Evolutionary conservation across 2,888 invertebrate genomes (phyloP), one percentile per base, ranked within the genome.

Genomic region (Bibio marci): DNA sequence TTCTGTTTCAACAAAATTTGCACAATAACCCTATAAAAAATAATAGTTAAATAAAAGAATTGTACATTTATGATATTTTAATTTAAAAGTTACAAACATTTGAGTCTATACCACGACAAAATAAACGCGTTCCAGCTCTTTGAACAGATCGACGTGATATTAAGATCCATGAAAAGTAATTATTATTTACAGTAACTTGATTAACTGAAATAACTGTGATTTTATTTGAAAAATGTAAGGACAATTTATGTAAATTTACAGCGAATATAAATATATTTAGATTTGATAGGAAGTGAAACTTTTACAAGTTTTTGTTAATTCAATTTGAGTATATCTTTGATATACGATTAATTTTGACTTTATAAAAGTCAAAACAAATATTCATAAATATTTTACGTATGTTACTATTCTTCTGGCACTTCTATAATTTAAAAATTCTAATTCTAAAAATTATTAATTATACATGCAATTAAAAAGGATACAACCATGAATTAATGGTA

Each of bases 1-100:
- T 59, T 99, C 98, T 0, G 97, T 95, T 67, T 99, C 98, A 1
- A 98, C 94, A 62, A 79, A 98, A 67, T 99, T 99, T 0, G 98
- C 91, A 31, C 90, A 91, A 53, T 91, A 77, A 2, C 98, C 98
- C 56, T 67, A 51, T 13, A 17, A 27, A 26, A 38, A 31, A 22
- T n/a, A 41, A 35, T 4, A 69, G 65, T 32, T n/a, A 7, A 33
- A 35, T 27, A 34, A 22, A 31, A 19, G n/a, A 15, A 34, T 6
- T 37, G 18, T 30, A 37, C 15, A 35, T 25, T 13, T 13, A 13
- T 14, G 7, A 39, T 36, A 22, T 11, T 26, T 7, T 26, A 7
- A 26, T 11, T 10, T 22, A 14, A 13, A 22, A 25, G 30, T 27
- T 2, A 37, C 43, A 41, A 43, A 66, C 67, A 56, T 75, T 68